Conservation (phyloP, 2,797 vertebrate genomes). For the Hypotaenidia okinawae region DNA sequence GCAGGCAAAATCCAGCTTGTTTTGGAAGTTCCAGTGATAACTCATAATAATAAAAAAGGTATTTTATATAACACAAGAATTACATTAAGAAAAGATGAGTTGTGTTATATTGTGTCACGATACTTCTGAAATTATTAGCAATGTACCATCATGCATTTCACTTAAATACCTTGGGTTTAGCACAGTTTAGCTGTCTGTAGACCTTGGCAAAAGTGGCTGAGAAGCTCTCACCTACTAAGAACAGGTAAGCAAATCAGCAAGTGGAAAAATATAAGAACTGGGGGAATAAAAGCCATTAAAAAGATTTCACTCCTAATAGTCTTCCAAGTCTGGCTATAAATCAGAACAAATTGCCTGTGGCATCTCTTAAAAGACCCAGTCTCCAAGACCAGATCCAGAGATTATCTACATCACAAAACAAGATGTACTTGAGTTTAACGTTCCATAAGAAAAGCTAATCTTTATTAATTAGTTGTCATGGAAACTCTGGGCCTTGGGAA, state of each 20-base stretch:
- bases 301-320: background rate
- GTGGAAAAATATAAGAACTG: background rate
- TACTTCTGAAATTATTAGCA: background rate
- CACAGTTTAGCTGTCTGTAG: background rate
- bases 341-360: background rate
- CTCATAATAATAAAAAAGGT: background rate
- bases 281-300: background rate
- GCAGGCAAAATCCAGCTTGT: background rate
- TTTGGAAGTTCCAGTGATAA: background rate
- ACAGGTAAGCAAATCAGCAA: background rate
- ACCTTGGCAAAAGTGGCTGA: background rate
- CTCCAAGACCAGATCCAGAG: constrained; percentile 28
- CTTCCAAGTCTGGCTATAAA: background rate
- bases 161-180: background rate
- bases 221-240: background rate
- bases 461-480: constrained; percentile 58
- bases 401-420: constrained; percentile 56
- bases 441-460: constrained; percentile 47
- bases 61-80: background rate
- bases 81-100: background rate
- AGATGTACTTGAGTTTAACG: constrained; percentile 5
- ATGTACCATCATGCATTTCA: background rate
- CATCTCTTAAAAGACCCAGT: background rate
- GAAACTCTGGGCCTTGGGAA: constrained; percentile 20
- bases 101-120: background rate